Percentiles rank a stretch among this genome's conserved stretches.
Conservation (phyloP, 1,140 invertebrate genomes). For the Arion vulgaris region DNA sequence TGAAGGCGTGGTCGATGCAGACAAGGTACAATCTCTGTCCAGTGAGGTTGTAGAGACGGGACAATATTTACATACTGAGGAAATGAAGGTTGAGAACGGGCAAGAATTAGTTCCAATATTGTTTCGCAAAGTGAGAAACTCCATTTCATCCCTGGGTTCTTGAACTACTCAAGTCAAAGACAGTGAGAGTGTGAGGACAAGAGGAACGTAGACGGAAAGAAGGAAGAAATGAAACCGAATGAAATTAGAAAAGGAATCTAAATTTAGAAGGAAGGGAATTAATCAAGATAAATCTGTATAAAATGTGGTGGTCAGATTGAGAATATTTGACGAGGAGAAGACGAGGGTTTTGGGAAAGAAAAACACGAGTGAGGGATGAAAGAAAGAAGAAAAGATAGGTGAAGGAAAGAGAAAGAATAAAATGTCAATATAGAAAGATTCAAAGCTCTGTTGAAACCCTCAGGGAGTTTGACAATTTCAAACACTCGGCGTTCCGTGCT, state of each 20-base stretch:
- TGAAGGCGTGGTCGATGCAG: neutral
- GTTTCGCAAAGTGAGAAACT: too few species aligned
- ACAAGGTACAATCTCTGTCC: neutral
- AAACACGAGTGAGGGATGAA: neutral
- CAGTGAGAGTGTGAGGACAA: neutral
- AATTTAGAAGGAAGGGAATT: neutral
- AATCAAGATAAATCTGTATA: neutral
- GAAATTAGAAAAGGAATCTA: neutral
- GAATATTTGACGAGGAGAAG: too few species aligned
- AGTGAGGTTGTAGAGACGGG: neutral
- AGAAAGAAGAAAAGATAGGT: neutral
- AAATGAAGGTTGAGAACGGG: constrained; percentile 23
- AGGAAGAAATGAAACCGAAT: too few species aligned
- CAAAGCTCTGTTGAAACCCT: constrained; percentile 1
- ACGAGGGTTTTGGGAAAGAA: neutral
- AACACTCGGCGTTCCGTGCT: constrained; percentile 14
- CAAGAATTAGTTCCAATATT: constrained; percentile 30
- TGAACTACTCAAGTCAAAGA: neutral
- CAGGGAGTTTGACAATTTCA: constrained; percentile 22
- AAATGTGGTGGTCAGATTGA: neutral
- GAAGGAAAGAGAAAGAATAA: neutral
- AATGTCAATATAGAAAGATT: constrained; percentile 10
- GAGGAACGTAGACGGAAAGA: neutral
- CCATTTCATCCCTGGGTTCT: neutral
- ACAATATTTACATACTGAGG: constrained; percentile 8